phyloP scores from a whole-genome alignment of 1,140 invertebrate species.

The Saccostrea echinata region DNA sequence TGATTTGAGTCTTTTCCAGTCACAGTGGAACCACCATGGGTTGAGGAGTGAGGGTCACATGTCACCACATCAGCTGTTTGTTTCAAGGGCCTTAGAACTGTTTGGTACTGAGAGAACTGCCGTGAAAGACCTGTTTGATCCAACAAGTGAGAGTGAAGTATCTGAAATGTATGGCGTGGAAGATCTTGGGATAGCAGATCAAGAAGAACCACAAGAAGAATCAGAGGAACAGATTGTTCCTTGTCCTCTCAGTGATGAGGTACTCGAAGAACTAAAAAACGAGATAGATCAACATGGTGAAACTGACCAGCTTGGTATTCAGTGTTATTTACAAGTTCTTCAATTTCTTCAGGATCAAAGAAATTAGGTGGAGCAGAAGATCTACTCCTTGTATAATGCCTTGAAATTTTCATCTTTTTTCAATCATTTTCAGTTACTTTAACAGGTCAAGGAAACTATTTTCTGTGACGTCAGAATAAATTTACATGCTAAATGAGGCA shows the following conservation, averaged over 20 bases:
- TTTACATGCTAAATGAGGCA: too few relatives aligned
- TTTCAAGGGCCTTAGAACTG: background rate
- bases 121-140: background rate
- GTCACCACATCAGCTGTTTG: background rate
- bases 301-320: background rate
- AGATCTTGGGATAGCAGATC: background rate
- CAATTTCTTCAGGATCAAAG: background rate
- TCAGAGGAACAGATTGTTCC: background rate
- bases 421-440: too few relatives aligned
- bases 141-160: background rate
- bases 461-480: too few relatives aligned
- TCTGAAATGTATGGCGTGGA: background rate
- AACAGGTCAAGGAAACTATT: too few relatives aligned
- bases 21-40: background rate
- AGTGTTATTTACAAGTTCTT: background rate
- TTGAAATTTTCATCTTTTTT: too few relatives aligned
- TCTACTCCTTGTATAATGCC: too few relatives aligned
- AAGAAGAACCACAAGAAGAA: background rate
- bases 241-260: background rate
- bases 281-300: background rate
- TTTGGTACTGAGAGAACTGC: background rate
- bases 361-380: too few relatives aligned
- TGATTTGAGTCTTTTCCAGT: background rate
- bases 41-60: background rate
- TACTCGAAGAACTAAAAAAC: background rate